Base-by-base conservation (phyloP, 2,113 vertebrate genomes). In the Arizona elegans region DNA sequence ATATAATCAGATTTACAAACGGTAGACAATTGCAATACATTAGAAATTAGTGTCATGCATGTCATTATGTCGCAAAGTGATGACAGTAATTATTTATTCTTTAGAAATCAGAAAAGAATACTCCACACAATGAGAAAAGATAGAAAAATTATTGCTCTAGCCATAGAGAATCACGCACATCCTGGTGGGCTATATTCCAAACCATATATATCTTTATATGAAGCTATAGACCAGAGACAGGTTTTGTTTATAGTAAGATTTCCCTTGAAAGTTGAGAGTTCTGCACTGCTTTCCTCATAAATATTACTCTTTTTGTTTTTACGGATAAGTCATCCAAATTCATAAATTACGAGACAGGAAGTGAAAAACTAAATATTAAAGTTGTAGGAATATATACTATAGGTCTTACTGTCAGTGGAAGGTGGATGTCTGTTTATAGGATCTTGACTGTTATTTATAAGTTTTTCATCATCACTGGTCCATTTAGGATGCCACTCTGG, bases 371-470 rank as follows among this genome's bases (percentile, higher is more conserved):
- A 29, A 89, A 33, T 47, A n/a, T n/a, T 70, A 26, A 93, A 94
- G 58, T 5, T 0, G 0, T 90, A 8, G 1, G 7, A 90, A 95
- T 90, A 29, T 11, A 15, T 24, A 81, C 17, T 15, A 38, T 75
- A 53, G 3, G 50, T 93, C 95, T 97, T 96, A 96, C 96, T 96
- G 87, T 94, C 93, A 86, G 94, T 56, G 86, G 92, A 13, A 90
- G 75, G 19, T 55, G 33, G 21, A 85, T 55, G 50, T 58, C 88
- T 91, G 38, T 89, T 33, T 21, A 58, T 38, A 93, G 33, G 19
- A 59, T 92, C 50, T 38, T 26, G 58, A 19, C 33, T 91, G 50
- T 81, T 29, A 70, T 94, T 88, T 94, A 56, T 24, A 88, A 47
- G 38, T 87, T 70, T 55, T 62, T 88, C 55, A 21, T 58, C 91